Percentiles rank a stretch among this genome's conserved stretches.
Evolutionary conservation across 2,113 vertebrate species (phyloP).

Genomic region (Callocephalon fimbriatum): DNA sequence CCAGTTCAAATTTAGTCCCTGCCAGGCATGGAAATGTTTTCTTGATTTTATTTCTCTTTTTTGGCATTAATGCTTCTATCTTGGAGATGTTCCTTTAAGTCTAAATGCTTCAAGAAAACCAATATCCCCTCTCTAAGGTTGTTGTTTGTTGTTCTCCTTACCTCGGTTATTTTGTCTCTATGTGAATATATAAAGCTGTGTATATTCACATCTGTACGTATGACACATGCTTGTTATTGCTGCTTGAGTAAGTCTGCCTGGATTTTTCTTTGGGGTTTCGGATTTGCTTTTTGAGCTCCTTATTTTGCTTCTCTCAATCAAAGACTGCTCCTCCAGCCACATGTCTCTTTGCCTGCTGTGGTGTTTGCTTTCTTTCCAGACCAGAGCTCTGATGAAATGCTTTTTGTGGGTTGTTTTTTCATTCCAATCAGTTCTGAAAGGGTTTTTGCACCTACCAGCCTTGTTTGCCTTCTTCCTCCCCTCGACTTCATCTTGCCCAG

Average conservation of each 20-base stretch:
- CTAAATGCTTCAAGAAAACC: neutral
- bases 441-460: conserved; percentile 25
- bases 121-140: neutral
- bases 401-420: neutral
- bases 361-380: conserved; percentile 53
- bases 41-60: neutral
- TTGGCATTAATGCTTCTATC: neutral
- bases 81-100: neutral
- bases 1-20: conserved; percentile 11
- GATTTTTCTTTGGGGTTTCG: conserved; percentile 15
- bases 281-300: conserved; percentile 19
- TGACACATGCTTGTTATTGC: conserved; percentile 46
- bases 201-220: conserved; percentile 27
- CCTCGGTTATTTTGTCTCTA: neutral
- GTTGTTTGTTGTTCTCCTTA: neutral
- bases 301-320: conserved; percentile 18
- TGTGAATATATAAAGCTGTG: conserved; percentile 14
- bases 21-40: conserved; percentile 38
- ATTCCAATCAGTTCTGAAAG: conserved; percentile 9
- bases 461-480: conserved; percentile 25
- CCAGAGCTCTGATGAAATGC: conserved; percentile 6
- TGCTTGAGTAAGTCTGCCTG: conserved; percentile 3
- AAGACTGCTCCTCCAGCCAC: conserved; percentile 21
- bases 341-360: conserved; percentile 35
- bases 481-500: conserved; percentile 30